These are phyloP conservation scores for Ctenodactylus gundi DNA, from an alignment of 2,113 vertebrate species.

Conservation along the genomic window DNA sequence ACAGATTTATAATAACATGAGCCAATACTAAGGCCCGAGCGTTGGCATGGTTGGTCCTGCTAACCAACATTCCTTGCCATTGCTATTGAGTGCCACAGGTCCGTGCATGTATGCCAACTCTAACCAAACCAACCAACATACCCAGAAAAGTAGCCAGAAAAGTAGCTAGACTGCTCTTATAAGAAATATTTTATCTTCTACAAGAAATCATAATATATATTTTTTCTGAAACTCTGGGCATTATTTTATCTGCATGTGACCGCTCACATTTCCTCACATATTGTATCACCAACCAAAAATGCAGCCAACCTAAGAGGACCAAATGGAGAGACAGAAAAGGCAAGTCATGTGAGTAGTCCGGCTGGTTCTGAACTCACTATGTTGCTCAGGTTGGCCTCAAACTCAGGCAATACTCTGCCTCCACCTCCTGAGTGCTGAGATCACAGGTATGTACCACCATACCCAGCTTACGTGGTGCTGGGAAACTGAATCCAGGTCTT, in stretches of 20 bases:
- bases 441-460: no score
- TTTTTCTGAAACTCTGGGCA: not conserved
- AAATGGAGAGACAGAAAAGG: not conserved
- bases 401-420: no score
- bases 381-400: no score
- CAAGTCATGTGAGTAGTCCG: not conserved
- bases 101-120: not conserved
- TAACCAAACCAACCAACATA: not conserved
- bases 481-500: no score
- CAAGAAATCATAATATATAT: not conserved
- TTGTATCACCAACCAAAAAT: not conserved
- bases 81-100: not conserved
- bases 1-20: not conserved
- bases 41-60: fast-evolving
- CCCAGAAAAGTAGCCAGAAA: no score
- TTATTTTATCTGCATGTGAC: not conserved
- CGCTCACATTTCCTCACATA: not conserved
- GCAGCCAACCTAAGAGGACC: not conserved
- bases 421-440: no score
- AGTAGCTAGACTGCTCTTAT: not conserved
- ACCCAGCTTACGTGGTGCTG: no score
- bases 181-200: not conserved
- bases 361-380: no score
- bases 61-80: not conserved
- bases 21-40: no score